These are phyloP conservation scores for Drosophila persimilis DNA, from an alignment of 1,140 invertebrate genomes.

Conservation along the genomic window DNA sequence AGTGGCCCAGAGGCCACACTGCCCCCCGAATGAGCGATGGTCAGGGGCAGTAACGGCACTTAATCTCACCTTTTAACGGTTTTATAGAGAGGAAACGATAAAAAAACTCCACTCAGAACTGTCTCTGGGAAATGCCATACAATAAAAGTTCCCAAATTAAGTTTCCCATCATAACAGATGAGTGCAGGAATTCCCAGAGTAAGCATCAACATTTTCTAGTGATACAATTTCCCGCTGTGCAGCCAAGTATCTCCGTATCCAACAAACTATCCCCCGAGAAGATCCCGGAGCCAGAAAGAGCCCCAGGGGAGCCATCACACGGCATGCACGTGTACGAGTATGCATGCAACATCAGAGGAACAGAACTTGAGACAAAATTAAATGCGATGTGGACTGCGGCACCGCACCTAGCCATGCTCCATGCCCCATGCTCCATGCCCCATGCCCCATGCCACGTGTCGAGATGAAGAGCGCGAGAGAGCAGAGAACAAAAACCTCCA, in stretches of 20 bases:
- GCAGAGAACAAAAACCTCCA: slow-evolving; percentile 57
- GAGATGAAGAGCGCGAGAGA: not conserved
- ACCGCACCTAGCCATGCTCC: not conserved
- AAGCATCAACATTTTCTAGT: slow-evolving; percentile 18
- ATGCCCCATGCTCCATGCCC: not conserved
- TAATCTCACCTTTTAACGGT: not conserved
- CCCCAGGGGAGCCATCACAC: slow-evolving; percentile 36
- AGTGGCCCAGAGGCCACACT: not conserved
- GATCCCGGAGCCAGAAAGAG: slow-evolving; percentile 22
- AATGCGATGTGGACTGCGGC: slow-evolving; percentile 37
- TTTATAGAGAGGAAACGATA: too few relatives aligned
- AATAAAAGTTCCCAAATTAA: too few relatives aligned
- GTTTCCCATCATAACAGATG: slow-evolving; percentile 6
- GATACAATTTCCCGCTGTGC: slow-evolving; percentile 33
- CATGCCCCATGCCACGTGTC: not conserved
- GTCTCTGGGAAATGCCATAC: too few relatives aligned
- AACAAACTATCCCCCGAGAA: slow-evolving; percentile 2
- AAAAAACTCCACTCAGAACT: too few relatives aligned
- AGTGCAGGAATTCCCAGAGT: slow-evolving; percentile 3
- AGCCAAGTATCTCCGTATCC: not conserved
- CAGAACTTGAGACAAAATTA: slow-evolving; percentile 53
- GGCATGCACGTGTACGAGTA: not conserved
- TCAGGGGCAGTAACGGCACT: not conserved
- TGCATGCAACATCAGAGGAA: slow-evolving; percentile 14
- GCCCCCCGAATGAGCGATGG: slow-evolving; percentile 12